Percentiles rank a stretch among this genome's conserved stretches.
Conservation (phyloP, 2,888 invertebrate genomes). For the Sepiola atlantica region DNA sequence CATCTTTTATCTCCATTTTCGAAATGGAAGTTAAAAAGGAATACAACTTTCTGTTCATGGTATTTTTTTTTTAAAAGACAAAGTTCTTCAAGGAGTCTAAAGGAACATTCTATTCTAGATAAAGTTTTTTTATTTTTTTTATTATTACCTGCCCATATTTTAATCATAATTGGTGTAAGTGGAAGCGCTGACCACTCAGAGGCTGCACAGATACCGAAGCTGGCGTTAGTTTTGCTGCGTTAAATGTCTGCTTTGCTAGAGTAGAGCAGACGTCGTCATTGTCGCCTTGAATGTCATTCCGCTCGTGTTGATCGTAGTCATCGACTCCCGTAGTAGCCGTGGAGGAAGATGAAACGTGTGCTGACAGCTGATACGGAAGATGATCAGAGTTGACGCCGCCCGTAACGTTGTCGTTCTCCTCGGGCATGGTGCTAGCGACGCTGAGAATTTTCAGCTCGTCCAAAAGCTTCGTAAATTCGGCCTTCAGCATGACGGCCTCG, state of each 20-base stretch:
- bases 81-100: neutral
- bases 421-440: neutral
- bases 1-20: neutral
- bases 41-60: neutral
- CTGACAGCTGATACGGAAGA: neutral
- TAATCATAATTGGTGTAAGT: slow-evolving; percentile 44
- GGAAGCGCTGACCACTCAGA: neutral
- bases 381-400: neutral
- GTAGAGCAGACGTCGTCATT: neutral
- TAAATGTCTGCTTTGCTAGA: slow-evolving; percentile 1
- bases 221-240: slow-evolving; percentile 39
- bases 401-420: slow-evolving; percentile 22
- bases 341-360: slow-evolving; percentile 34
- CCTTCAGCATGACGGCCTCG: slow-evolving; percentile 42
- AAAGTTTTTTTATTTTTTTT: neutral
- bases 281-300: neutral
- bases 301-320: slow-evolving; percentile 24
- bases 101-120: slow-evolving; percentile 44
- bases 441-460: slow-evolving; percentile 43
- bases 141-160: slow-evolving; percentile 42
- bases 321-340: slow-evolving; percentile 23
- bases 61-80: neutral
- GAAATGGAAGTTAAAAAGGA: neutral
- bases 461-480: slow-evolving; percentile 39
- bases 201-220: slow-evolving; percentile 45